Evolutionary conservation across 2,888 invertebrate species (phyloP).

Genomic region (Leptinotarsa rubiginosa): DNA sequence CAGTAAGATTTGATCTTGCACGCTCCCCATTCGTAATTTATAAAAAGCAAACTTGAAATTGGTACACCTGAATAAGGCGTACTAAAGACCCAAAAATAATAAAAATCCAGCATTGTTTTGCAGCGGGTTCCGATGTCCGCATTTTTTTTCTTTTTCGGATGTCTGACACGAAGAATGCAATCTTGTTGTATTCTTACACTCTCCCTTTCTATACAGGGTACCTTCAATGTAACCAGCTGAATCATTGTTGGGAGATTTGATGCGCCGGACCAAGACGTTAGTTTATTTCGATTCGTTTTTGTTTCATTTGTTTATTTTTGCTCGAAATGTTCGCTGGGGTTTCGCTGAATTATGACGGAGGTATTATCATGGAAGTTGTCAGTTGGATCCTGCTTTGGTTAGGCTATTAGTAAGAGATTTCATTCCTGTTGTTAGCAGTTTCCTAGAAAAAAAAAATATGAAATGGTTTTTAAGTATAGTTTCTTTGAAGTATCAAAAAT

Average conservation of each 20-base stretch:
- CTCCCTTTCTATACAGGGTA: slow-evolving; percentile 35
- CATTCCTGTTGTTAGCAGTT: too few species aligned
- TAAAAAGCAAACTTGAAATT: slow-evolving; percentile 11
- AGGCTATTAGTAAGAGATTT: too few species aligned
- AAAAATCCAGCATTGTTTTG: slow-evolving; percentile 52
- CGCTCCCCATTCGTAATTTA: slow-evolving; percentile 18
- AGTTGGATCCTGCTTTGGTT: too few species aligned
- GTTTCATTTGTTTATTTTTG: neutral
- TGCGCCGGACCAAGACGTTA: neutral
- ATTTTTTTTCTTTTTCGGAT: slow-evolving; percentile 51
- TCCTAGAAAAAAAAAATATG: too few species aligned
- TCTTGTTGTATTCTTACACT: slow-evolving; percentile 57
- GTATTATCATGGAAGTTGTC: neutral
- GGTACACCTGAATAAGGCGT: slow-evolving; percentile 19
- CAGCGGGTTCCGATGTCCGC: slow-evolving; percentile 51
- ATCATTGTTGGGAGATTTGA: slow-evolving; percentile 15
- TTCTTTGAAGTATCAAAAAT: too few species aligned
- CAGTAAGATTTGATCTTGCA: slow-evolving; percentile 12
- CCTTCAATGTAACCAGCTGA: slow-evolving; percentile 26
- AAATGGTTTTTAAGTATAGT: too few species aligned
- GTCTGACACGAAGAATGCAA: slow-evolving; percentile 57
- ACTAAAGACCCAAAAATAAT: slow-evolving; percentile 22
- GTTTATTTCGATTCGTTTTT: slow-evolving; percentile 13
- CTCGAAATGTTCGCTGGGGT: slow-evolving; percentile 1
- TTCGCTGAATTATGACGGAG: slow-evolving; percentile 12